Conservation (phyloP, 2,113 vertebrate genomes). For the Dicerorhinus sumatrensis region DNA sequence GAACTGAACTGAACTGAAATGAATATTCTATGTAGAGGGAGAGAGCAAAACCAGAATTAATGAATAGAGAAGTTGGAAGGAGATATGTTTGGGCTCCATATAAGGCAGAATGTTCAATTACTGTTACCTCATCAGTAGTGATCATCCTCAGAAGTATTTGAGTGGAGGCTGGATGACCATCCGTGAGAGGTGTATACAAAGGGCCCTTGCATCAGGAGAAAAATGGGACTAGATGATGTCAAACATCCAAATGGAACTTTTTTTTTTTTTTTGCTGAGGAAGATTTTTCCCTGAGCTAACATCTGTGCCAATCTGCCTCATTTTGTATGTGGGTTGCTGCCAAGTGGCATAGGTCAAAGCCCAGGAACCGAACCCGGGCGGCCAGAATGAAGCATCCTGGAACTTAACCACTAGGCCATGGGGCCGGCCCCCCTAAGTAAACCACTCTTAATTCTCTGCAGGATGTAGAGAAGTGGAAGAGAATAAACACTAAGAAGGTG, state of each 20-base stretch:
- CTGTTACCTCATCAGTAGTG: not conserved
- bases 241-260: not conserved
- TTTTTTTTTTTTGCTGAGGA: not conserved
- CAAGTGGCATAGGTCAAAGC: too few relatives aligned
- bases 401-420: too few relatives aligned
- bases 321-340: too few relatives aligned
- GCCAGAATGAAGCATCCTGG: accelerated
- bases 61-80: not conserved
- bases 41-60: not conserved
- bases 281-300: too few relatives aligned
- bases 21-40: not conserved
- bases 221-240: not conserved
- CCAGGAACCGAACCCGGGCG: too few relatives aligned
- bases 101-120: not conserved
- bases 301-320: too few relatives aligned
- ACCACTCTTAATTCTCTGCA: not conserved
- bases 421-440: too few relatives aligned
- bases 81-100: not conserved
- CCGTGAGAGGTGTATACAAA: not conserved
- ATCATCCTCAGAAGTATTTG: not conserved
- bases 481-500: not conserved
- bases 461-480: not conserved
- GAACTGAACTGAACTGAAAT: not conserved
- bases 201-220: not conserved
- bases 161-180: not conserved